phyloP scores from a whole-genome alignment of 2,888 invertebrate genomes.

The Euzetes globulus region DNA sequence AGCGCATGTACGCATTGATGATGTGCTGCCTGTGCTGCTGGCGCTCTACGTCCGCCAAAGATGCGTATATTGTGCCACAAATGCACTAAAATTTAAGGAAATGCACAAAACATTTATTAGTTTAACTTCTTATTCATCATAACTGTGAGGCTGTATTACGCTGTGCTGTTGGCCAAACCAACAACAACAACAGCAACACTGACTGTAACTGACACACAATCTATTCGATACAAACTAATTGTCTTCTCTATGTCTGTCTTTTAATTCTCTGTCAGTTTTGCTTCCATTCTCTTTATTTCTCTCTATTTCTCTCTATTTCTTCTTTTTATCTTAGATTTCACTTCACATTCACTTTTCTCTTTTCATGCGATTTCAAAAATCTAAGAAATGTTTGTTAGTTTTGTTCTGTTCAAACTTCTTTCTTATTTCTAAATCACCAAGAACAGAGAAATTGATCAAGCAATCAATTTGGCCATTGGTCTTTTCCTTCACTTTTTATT shows the following conservation, averaged over 20 bases:
- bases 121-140: not conserved
- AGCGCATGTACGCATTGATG: slow-evolving; percentile 28
- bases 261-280: not conserved
- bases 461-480: no score
- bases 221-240: slow-evolving; percentile 7
- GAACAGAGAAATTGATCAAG: no score
- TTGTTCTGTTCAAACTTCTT: no score
- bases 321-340: no score
- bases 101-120: slow-evolving; percentile 19
- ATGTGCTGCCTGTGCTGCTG: not conserved
- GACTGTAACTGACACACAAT: not conserved
- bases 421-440: no score
- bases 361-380: no score
- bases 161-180: not conserved
- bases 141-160: not conserved
- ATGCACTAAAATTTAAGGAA: not conserved
- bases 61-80: slow-evolving; percentile 7
- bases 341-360: no score
- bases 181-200: not conserved
- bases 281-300: not conserved
- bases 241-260: not conserved
- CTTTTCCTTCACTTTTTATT: no score
- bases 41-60: slow-evolving; percentile 10
- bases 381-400: no score
- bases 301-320: not conserved